Base-by-base conservation (phyloP, 2,113 vertebrate species). In the Scomber japonicus region DNA sequence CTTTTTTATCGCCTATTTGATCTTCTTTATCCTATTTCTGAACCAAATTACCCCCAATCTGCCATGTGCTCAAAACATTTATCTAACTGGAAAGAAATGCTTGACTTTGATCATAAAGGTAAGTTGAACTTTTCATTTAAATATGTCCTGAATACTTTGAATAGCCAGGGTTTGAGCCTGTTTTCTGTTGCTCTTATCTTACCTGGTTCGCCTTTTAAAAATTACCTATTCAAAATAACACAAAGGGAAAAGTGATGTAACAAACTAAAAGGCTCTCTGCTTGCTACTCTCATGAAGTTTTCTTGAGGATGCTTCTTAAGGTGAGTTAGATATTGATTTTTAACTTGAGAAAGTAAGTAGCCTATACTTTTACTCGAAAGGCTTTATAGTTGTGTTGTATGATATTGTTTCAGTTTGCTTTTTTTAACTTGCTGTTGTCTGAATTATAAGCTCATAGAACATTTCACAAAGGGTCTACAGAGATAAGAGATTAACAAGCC, bases 401-500 rank as follows among this genome's bases (percentile, higher is more conserved):
- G 31, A 64, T 70, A 27, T 73, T 45, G 44, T 19, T 50, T 70
- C 11, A 65, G 27, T 45, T 57, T 27, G 60, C 48, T 75, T n/a
- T 63, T 81, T 30, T 31, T 11, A 51, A 57, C 45, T 59, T 21
- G 35, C 56, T 71, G 51, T 35, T 55, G 67, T 69, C 45, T 71
- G 44, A 57, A 51, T 67, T n/a, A 71, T 61, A 51, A 46, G 65
- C 30, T 44, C 27, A 48, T 66, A 67, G 62, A 61, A 68, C 63
- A 57, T 11, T 40, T 53, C 16, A 79, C 55, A 64, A 82, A 82
- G 19, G 6, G 11, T 40, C 35, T 12, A 35, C 30, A 11, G 27
- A 57, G 62, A 77, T 72, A 72, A 81, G 11, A 68, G 35, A 63
- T 30, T 46, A 62, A 45, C 21, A 8, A 55, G 66, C 56, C 45